These are phyloP conservation scores for Garra rufa DNA, from an alignment of 2,113 vertebrate species.

Conservation along the genomic window DNA sequence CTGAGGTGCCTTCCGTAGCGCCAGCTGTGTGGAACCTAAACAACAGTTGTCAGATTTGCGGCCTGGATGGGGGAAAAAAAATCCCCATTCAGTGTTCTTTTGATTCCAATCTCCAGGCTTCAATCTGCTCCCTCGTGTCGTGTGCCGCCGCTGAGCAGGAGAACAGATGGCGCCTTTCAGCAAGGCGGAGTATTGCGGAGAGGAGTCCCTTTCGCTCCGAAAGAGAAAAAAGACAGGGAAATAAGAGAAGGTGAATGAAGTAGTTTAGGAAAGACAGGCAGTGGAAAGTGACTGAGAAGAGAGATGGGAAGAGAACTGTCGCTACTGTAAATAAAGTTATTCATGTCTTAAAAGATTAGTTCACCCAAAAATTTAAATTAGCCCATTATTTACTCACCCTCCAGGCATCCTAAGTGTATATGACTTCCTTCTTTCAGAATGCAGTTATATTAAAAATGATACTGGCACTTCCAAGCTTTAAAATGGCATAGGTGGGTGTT, in stretches of 20 bases:
- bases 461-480: no score
- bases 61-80: conserved; percentile 9
- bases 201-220: background rate
- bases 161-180: conserved; percentile 62
- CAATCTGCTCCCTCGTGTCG: conserved; percentile 52
- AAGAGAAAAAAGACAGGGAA: conserved; percentile 9
- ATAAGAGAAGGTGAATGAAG: conserved; percentile 1
- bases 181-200: conserved; percentile 19
- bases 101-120: conserved; percentile 57
- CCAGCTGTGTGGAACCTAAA: conserved; percentile 45
- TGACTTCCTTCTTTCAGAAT: no score
- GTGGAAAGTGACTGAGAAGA: background rate
- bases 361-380: no score
- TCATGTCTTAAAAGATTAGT: no score
- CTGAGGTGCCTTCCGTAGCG: background rate
- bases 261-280: conserved; percentile 27
- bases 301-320: background rate
- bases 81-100: conserved; percentile 45
- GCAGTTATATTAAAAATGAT: no score
- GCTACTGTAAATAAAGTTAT: no score
- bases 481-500: no score
- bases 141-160: conserved; percentile 18
- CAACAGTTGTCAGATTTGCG: conserved; percentile 47
- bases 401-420: no score
- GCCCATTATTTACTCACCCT: no score